Percentiles rank a stretch among this genome's conserved stretches.
Conservation (phyloP, 2,888 invertebrate genomes). For the Drosophila conformis region DNA sequence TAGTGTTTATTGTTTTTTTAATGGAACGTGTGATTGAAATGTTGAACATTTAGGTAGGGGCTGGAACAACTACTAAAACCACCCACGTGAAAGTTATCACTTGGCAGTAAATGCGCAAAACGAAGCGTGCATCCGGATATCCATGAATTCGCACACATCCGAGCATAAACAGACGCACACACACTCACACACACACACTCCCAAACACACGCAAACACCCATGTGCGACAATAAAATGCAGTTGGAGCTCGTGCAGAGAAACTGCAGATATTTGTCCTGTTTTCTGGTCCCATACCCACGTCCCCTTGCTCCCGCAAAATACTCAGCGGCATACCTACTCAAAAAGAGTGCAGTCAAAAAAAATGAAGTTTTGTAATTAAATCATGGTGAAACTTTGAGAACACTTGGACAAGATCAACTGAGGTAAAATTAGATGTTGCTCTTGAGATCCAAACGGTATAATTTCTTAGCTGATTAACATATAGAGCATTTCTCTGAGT, state of each 20-base stretch:
- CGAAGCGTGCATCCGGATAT: constrained; percentile 61
- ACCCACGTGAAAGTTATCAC: constrained; percentile 73
- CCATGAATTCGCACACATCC: constrained; percentile 45
- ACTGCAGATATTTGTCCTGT: constrained; percentile 51
- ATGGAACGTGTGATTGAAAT: constrained; percentile 41
- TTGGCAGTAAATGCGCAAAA: constrained; percentile 69
- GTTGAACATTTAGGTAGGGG: constrained; percentile 1
- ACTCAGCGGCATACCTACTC: neutral
- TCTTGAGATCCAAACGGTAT: neutral
- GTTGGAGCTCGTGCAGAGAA: constrained; percentile 56
- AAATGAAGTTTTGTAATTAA: neutral
- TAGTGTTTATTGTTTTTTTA: constrained; percentile 29
- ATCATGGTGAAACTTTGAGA: neutral
- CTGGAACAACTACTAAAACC: constrained; percentile 59
- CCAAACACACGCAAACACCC: neutral
- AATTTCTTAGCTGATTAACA: neutral
- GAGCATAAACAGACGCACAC: constrained; percentile 28
- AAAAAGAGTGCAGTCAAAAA: constrained; percentile 6
- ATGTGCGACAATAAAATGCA: constrained; percentile 73
- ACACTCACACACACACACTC: constrained; percentile 7
- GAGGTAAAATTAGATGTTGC: neutral
- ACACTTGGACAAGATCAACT: neutral
- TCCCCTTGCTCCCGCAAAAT: neutral
- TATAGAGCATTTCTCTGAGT: neutral
- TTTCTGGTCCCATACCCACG: constrained; percentile 4